Conservation (phyloP, 2,113 vertebrate species). For the Dromaius novaehollandiae region DNA sequence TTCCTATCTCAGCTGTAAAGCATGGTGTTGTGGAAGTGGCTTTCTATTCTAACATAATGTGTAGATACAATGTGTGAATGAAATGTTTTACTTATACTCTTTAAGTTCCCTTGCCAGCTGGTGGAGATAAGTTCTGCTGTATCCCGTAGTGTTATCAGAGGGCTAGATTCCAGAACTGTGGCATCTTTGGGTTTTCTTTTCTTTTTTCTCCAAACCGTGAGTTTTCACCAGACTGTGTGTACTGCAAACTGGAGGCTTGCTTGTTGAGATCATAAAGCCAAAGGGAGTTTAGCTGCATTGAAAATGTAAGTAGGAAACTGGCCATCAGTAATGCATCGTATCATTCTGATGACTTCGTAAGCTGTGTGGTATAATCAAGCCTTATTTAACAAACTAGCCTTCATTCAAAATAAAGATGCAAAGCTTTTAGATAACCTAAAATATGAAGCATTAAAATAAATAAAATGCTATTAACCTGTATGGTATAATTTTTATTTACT, state of each 20-base stretch:
- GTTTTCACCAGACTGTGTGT: background rate
- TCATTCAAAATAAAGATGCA: slow-evolving; percentile 58
- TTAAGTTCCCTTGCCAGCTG: background rate
- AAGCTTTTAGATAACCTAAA: slow-evolving; percentile 58
- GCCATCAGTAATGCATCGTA: background rate
- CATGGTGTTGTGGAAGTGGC: slow-evolving; percentile 29
- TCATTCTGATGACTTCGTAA: slow-evolving; percentile 24
- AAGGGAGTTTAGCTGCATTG: slow-evolving; percentile 3
- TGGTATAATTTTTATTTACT: slow-evolving; percentile 60
- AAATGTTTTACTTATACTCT: slow-evolving; percentile 27
- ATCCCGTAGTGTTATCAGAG: background rate
- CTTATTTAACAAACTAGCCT: slow-evolving; percentile 24
- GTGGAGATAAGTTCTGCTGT: background rate
- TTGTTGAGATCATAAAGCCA: background rate
- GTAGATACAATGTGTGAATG: background rate
- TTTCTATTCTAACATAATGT: slow-evolving; percentile 47
- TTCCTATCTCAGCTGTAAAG: slow-evolving; percentile 4
- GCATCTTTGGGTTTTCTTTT: background rate
- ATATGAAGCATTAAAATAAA: slow-evolving; percentile 54
- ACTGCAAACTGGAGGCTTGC: background rate
- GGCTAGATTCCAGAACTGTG: background rate
- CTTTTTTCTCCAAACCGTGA: background rate
- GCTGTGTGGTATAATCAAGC: slow-evolving; percentile 16
- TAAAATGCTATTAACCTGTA: slow-evolving; percentile 30
- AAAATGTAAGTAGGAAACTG: slow-evolving; percentile 29